Evolutionary conservation across 2,113 vertebrate species (phyloP), one percentile per base, ranked within the genome.

Genomic region (Myiozetetes cayanensis): DNA sequence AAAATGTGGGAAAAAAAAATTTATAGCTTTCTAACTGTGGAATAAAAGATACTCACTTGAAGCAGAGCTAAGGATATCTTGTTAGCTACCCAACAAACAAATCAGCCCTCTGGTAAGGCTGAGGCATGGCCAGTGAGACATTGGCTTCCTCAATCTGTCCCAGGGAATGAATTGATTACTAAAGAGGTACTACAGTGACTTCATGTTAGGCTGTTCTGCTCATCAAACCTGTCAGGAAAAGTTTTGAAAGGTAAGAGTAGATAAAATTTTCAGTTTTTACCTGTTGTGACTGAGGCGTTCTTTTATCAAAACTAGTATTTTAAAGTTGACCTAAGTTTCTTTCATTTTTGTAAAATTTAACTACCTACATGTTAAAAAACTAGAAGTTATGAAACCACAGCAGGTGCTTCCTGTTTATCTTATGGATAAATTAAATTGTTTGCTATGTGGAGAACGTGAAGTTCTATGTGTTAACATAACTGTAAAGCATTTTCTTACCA

Each of bases 1-100:
- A 49, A 25, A 56, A 35, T 0, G 2, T 55, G 14, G 11, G 20
- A 53, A 76, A 21, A 66, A 43, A 5, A 0, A 8, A 5, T 47
- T 52, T 53, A 17, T n/a, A 19, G 8, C 28, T 68, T 68, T 55
- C 9, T 41, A 49, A 43, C 21, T 27, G 30, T 41, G 21, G 16
- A 68, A n/a, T 47, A 31, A 61, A 68, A 68, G 6, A 31, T 18
- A 61, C 14, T n/a, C n/a, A n/a, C n/a, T 59, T 75, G 37, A 82
- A 86, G 28, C 33, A 77, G 33, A 84, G 35, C 8, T 72, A 92
- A 65, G 44, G 53, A 11, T 46, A 21, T 21, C 46, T 20, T 46
- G 20, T 46, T 46, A 70, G 22, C 8, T 85, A 39, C 15, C 46
- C 74, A 90, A 56, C 11, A 43, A 71, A 33, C 0, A 77, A 86